Conservation (phyloP, 1,140 invertebrate genomes). For the Amphibalanus amphitrite region DNA sequence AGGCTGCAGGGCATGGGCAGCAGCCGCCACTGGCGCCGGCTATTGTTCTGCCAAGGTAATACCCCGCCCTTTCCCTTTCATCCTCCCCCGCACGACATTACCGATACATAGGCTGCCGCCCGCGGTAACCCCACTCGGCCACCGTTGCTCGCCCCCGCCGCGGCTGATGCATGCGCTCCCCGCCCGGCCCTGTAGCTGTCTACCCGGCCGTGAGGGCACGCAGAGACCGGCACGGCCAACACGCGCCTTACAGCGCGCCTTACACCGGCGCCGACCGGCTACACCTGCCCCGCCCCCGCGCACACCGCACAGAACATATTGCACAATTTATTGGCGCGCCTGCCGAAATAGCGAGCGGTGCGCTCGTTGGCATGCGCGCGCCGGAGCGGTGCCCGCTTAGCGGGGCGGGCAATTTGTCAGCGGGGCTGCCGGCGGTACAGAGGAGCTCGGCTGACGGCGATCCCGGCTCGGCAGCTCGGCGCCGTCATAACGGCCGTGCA, state of each 20-base stretch:
- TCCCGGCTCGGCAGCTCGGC: too few species aligned
- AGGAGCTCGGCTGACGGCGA: too few species aligned
- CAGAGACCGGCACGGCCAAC: background rate
- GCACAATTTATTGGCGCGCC: background rate
- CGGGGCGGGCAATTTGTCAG: background rate
- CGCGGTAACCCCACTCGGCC: too few species aligned
- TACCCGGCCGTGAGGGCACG: background rate
- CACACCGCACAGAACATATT: background rate
- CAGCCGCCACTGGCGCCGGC: too few species aligned
- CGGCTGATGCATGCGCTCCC: too few species aligned
- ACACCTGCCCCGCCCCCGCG: background rate
- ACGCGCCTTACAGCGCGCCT: background rate
- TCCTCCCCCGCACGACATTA: too few species aligned
- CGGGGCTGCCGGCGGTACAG: background rate
- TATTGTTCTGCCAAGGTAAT: too few species aligned
- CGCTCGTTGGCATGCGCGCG: background rate
- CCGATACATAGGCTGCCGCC: too few species aligned
- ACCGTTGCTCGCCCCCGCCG: too few species aligned
- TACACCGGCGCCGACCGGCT: background rate
- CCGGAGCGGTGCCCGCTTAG: background rate
- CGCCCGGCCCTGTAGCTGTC: background rate
- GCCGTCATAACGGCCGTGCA: background rate
- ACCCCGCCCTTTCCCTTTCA: too few species aligned
- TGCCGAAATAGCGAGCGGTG: background rate
- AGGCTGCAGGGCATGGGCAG: too few species aligned